Base-by-base conservation (phyloP, 1,140 invertebrate genomes). In the Neodiprion virginianus region DNA sequence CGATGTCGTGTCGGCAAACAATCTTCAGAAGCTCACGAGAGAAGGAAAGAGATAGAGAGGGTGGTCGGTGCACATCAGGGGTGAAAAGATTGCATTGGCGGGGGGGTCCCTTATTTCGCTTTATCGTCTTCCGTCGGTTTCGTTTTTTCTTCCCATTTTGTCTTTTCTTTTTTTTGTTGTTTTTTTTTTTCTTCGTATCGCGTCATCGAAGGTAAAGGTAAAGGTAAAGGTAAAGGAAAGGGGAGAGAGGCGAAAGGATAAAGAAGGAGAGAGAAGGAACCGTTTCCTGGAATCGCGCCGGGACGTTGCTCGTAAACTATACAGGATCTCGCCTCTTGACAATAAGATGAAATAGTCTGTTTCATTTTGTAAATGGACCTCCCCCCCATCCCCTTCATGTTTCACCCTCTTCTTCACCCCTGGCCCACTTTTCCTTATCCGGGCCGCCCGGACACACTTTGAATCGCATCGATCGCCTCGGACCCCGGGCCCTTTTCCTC, bases 211-310 rank as follows among this genome's bases (percentile, higher is more conserved):
- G 28, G 28, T 5, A 40, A 3, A 40, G 28, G 28, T 40, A 4
- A 40, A 40, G 5, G 28, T 2, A 40, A 40, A 40, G 28, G 28
- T 17, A 40, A 65, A 28, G 71, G 72, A 48, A 50, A 50, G 49
- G 17, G 66, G 74, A 47, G 74, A 70, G 48, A 72, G 70, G 1
- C 77, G 69, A 67, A 50, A 70, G 65, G 9, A 53, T 53, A 23
- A 71, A 66, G 50, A 61, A 53, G 23, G 40, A 21, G 70, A 66
- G 17, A 72, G 53, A 75, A 71, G 73, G 65, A n/a, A 74, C 76
- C 77, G 76, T 79, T 72, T 50, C 50, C 10, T 48, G 28, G 72
- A 69, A 61, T 61, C 53, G 8, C 11, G 8, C 11, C 53, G 53
- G 53, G 53, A 61, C 11, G n/a, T 8, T 14, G 53, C 53, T 61